Percentiles rank a stretch among this genome's conserved stretches.
These are phyloP conservation scores for Drosophila pectinifera DNA, from an alignment of 1,140 invertebrate species.

Conservation along the genomic window DNA sequence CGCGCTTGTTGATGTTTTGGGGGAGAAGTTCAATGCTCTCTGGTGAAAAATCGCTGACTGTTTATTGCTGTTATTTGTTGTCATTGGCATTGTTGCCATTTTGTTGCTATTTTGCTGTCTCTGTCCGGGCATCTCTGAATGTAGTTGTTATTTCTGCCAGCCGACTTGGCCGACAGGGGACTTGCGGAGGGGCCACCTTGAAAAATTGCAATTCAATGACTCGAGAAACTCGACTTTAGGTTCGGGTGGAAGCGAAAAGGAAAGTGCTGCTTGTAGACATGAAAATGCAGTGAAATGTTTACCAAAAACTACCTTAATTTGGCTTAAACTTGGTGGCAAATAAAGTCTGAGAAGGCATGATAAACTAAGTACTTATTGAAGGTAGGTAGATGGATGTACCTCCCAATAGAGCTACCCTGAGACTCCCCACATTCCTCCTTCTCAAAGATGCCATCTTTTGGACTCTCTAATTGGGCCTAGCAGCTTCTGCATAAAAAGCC, in stretches of 20 bases:
- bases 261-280: constrained; percentile 1
- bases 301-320: not conserved
- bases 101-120: constrained; percentile 17
- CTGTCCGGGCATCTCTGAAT: constrained; percentile 9
- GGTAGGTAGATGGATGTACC: too few species aligned
- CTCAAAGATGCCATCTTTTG: too few species aligned
- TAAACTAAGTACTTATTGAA: too few species aligned
- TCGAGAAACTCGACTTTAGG: constrained; percentile 10
- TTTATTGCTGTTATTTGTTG: constrained; percentile 52
- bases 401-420: too few species aligned
- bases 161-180: not conserved
- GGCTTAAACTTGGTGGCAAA: not conserved
- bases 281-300: constrained; percentile 6
- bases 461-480: too few species aligned
- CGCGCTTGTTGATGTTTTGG: not conserved
- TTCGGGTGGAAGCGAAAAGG: constrained; percentile 20
- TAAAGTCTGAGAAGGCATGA: not conserved
- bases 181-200: too few species aligned
- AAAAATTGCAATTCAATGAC: constrained; percentile 45
- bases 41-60: constrained; percentile 63
- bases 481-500: too few species aligned
- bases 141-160: constrained; percentile 16
- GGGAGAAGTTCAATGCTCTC: constrained; percentile 60
- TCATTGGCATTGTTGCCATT: constrained; percentile 30
- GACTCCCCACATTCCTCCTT: too few species aligned